Percentiles rank a stretch among this genome's conserved stretches.
These are phyloP conservation scores for Danionella cerebrum DNA, from an alignment of 2,113 vertebrate genomes.

Conservation along the genomic window DNA sequence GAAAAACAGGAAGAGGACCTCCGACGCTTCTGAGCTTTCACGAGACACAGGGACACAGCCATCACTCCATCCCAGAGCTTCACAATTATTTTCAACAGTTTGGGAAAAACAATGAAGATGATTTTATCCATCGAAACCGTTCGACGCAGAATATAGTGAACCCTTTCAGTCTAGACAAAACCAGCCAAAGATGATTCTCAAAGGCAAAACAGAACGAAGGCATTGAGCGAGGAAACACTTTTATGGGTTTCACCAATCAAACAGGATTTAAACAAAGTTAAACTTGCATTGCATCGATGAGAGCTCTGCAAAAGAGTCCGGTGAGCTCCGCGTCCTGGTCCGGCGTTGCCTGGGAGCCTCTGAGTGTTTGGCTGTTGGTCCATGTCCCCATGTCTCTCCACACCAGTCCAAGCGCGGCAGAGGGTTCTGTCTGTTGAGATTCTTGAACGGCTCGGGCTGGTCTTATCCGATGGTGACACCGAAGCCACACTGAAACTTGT, in stretches of 20 bases:
- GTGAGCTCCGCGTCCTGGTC: conserved; percentile 44
- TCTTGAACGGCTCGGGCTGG: not conserved
- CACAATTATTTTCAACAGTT: not conserved
- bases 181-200: no score
- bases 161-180: no score
- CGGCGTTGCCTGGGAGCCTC: conserved; percentile 53
- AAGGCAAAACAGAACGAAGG: no score
- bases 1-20: conserved; percentile 1
- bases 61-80: not conserved
- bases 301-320: conserved; percentile 40
- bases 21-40: not conserved
- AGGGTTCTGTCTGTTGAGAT: conserved; percentile 33
- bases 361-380: conserved; percentile 56
- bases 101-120: no score
- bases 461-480: conserved; percentile 79
- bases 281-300: not conserved
- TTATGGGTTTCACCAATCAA: no score
- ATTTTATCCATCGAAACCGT: no score
- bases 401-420: conserved; percentile 49
- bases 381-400: conserved; percentile 52
- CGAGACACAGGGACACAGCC: conserved; percentile 25
- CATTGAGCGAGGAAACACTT: no score
- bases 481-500: conserved; percentile 89
- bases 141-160: no score
- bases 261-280: no score